These are phyloP conservation scores for Ceyx cyanopectus DNA, from an alignment of 2,113 vertebrate species.

Conservation along the genomic window DNA sequence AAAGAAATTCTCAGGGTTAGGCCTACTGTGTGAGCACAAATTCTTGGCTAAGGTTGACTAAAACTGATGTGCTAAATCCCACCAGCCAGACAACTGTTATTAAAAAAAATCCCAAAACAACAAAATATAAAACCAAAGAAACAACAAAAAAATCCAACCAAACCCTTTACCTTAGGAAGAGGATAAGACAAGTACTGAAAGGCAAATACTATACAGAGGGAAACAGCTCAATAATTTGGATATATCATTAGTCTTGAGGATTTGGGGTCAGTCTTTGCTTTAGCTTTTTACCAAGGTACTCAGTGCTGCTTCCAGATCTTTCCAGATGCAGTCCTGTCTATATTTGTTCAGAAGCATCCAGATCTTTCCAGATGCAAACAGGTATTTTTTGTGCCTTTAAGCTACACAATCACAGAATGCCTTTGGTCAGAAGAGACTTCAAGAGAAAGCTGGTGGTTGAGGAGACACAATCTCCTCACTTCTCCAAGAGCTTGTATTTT, in stretches of 20 bases:
- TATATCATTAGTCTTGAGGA: background rate
- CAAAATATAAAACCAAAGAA: background rate
- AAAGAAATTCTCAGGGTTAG: conserved; percentile 38
- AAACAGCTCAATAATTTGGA: background rate
- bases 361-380: background rate
- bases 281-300: background rate
- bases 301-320: accelerated
- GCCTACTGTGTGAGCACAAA: conserved; percentile 18
- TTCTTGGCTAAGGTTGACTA: conserved; percentile 10
- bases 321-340: background rate
- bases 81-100: background rate
- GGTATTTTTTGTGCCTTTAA: background rate
- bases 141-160: background rate
- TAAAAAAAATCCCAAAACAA: background rate
- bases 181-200: too few species aligned
- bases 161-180: background rate
- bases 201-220: background rate
- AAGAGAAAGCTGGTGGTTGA: background rate
- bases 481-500: background rate
- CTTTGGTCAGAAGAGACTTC: too few species aligned
- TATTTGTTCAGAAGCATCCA: background rate
- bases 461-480: background rate
- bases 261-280: background rate
- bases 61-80: background rate
- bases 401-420: background rate